Evolutionary conservation across 1,140 invertebrate species (phyloP).

Genomic region (Heliothis virescens): DNA sequence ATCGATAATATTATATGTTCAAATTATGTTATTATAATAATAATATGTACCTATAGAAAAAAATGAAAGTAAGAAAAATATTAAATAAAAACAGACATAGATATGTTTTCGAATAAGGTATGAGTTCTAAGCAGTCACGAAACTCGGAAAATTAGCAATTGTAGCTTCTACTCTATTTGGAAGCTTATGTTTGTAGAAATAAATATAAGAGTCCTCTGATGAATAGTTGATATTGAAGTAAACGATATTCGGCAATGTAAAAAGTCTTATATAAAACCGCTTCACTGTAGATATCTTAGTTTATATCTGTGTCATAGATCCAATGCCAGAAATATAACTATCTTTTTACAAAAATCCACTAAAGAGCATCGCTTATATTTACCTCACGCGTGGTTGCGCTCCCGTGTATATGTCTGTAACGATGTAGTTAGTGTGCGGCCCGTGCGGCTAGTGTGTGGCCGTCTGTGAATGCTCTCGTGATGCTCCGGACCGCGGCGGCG

Average conservation of each 20-base stretch:
- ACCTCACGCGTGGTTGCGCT: constrained; percentile 58
- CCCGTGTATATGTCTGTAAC: constrained; percentile 51
- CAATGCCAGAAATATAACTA: constrained; percentile 87
- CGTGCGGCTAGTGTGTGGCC: constrained; percentile 32
- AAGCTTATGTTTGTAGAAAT: constrained; percentile 85
- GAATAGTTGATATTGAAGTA: constrained; percentile 87
- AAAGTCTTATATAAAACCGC: constrained; percentile 86
- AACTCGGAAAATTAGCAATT: constrained; percentile 75
- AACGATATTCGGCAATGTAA: constrained; percentile 86
- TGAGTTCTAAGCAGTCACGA: constrained; percentile 78
- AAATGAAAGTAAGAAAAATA: constrained; percentile 86
- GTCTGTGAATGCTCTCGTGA: constrained; percentile 17
- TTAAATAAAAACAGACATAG: constrained; percentile 84
- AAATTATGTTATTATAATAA: constrained; percentile 86
- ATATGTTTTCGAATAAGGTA: constrained; percentile 83
- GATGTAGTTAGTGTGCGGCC: constrained; percentile 44
- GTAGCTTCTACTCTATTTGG: constrained; percentile 83
- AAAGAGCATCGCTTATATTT: constrained; percentile 84
- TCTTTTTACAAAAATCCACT: constrained; percentile 86
- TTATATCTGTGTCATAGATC: constrained; percentile 87
- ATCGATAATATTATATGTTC: constrained; percentile 85
- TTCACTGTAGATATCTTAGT: constrained; percentile 87
- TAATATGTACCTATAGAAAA: constrained; percentile 86
- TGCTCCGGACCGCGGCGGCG: background rate
- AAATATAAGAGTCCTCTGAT: constrained; percentile 86